Evolutionary conservation across 2,888 invertebrate species (phyloP).

Genomic region (Pseudococcus jackbeardsleyi): DNA sequence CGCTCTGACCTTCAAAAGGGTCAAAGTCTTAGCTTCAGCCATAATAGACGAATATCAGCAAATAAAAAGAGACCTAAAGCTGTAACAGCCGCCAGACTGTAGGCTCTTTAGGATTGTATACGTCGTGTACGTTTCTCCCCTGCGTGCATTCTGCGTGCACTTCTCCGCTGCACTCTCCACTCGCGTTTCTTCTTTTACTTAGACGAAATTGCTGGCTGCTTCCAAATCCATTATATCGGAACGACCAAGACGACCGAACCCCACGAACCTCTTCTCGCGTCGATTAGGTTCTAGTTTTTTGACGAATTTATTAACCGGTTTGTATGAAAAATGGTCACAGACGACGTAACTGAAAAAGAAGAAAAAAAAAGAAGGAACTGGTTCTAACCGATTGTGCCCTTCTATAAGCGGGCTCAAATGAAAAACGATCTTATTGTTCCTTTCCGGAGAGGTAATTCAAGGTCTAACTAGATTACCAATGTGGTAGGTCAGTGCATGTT

Average conservation of each 20-base stretch:
- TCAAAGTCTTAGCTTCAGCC: conserved; percentile 63
- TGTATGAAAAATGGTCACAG: conserved; percentile 61
- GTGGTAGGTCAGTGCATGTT: conserved; percentile 60
- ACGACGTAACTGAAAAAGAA: conserved; percentile 54
- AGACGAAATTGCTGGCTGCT: conserved; percentile 62
- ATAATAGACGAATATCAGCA: conserved; percentile 62
- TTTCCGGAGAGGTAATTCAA: conserved; percentile 61
- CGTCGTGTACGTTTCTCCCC: conserved; percentile 6
- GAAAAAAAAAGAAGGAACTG: conserved; percentile 49
- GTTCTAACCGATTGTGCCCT: conserved; percentile 63
- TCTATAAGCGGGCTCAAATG: conserved; percentile 57
- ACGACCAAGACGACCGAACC: neutral
- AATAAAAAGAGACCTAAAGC: conserved; percentile 64
- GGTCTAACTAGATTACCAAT: conserved; percentile 63
- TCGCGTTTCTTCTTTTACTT: neutral
- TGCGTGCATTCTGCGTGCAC: neutral
- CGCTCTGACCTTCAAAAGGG: conserved; percentile 63
- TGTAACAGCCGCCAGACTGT: conserved; percentile 64
- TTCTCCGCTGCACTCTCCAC: conserved; percentile 27
- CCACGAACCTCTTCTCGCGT: conserved; percentile 58
- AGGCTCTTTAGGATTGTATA: conserved; percentile 56
- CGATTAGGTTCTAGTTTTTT: conserved; percentile 64
- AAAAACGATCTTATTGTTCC: conserved; percentile 63
- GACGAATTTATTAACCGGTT: conserved; percentile 65
- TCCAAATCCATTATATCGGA: conserved; percentile 62